Evolutionary conservation across 2,888 invertebrate genomes (phyloP).

Genomic region (Drepana falcataria): DNA sequence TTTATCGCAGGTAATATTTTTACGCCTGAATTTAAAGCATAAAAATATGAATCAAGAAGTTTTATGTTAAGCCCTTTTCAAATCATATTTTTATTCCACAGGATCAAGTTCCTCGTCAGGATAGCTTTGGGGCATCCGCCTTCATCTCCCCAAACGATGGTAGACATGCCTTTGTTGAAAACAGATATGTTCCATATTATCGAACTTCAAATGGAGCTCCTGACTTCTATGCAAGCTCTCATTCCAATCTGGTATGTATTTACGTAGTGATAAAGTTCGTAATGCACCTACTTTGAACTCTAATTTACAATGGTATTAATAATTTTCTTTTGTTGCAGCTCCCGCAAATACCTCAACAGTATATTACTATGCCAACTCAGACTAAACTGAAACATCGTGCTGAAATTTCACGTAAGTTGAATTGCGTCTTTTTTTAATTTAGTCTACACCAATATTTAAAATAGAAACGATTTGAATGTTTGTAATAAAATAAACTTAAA

Average conservation of each 20-base stretch:
- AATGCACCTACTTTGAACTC: too few species aligned
- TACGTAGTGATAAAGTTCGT: background rate
- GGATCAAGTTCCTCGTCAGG: background rate
- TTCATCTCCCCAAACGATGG: background rate
- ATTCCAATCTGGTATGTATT: background rate
- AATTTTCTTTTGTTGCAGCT: background rate
- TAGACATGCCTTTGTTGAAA: background rate
- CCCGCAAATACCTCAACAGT: background rate
- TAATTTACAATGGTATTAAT: background rate
- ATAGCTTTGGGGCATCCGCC: background rate
- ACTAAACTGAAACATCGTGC: constrained; percentile 12
- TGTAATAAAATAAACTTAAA: too few species aligned
- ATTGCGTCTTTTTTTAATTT: background rate
- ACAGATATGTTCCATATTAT: background rate
- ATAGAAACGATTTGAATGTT: too few species aligned
- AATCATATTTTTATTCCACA: background rate
- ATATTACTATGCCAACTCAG: constrained; percentile 6
- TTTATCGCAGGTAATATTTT: background rate
- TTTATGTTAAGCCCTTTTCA: too few species aligned
- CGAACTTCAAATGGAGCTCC: background rate
- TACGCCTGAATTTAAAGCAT: too few species aligned
- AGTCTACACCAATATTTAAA: too few species aligned
- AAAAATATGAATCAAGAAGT: too few species aligned
- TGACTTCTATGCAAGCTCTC: background rate
- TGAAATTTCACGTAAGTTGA: constrained; percentile 27